Base-by-base conservation (phyloP, 2,797 vertebrate genomes). In the Pteronotus mesoamericanus region DNA sequence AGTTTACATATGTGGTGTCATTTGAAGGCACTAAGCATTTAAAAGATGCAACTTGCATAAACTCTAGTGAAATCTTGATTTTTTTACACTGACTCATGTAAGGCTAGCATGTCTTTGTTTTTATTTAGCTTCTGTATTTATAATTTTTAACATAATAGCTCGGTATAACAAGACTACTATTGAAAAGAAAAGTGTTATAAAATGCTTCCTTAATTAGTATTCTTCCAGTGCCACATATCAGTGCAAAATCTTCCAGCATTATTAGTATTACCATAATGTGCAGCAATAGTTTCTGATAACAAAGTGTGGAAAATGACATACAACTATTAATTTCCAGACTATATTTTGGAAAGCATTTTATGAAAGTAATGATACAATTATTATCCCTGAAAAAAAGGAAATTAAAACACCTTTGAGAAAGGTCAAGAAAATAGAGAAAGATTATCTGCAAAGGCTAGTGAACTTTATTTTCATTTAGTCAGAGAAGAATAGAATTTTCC, bases 401-500 rank as follows among this genome's bases (percentile, higher is more conserved):
- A 94, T 95, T 66, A 93, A 94, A 96, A 71, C 34, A 97, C 59
- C 75, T 95, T 74, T 87, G 86, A 86, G 83, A 95, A 96, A 97
- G 90, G 94, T 96, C 95, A 82, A 87, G 37, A 94, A 92, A 86
- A 85, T 92, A 42, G 24, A 94, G 53, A 64, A 78, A 80, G 71
- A 91, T 97, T 97, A 86, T 89, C 74, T 91, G 26, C 21, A 77
- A 78, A 97, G 74, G 72, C n/a, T 42, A 82, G 78, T 95, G 95
- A 96, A 93, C 92, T 96, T 97, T 92, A 69, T 94, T 71, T 74
- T 89, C 75, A 71, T 95, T 78, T 87, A 61, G 18, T 89, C 53
- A 82, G 75, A 92, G 59, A 92, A 87, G 59, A 29, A 72, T 86
- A 90, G 42, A 79, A 77, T 94, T 78, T 46, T 21, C 46, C 37